Base-by-base conservation (phyloP, 2,888 invertebrate genomes). In the Nemotelus pantherinus region DNA sequence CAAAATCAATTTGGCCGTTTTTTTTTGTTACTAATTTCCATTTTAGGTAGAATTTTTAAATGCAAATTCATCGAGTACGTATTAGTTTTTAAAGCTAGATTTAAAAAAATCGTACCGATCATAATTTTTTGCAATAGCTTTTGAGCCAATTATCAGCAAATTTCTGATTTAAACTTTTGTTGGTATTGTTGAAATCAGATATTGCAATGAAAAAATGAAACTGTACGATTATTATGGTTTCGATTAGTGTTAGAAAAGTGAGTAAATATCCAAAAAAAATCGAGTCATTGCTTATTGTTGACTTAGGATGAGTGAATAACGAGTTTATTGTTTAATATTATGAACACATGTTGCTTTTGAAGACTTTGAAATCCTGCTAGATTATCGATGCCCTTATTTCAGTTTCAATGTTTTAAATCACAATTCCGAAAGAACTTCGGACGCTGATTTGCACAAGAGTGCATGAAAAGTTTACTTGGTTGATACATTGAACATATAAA, bases 301-400 rank as follows among this genome's bases (percentile, higher is more conserved):
- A 25, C 25, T 25, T 25, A 25, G 25, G 25, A 25, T 25, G 25
- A 25, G 25, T 25, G 25, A 25, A 25, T 25, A 25, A 25, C 25
- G 25, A 25, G 25, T 7, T 53, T 68, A 68, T 72, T 48, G 45
- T 72, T 47, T 71, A 55, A 48, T 43, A n/a, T 39, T 53, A 74
- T 74, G 74, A 74, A 74, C 74, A 74, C 74, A 63, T 74, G 60
- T 74, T 60, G 63, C 47, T 53, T 71, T 10, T 57, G 71, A 71
- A 71, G 71, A 71, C 71, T 71, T 53, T 50, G n/a, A n/a, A 57
- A 57, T 71, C 55, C 55, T 53, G 55, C 43, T 43, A 65, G 53
- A 71, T 71, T 55, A 53, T 71, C 39, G 10, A 39, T 47, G 44
- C 60, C 10, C n/a, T 10, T 6, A 39, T 47, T 48, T 60, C 10